Conservation (phyloP, 92 coral and sea anemone genomes). For the Zoanthus solanderi region DNA sequence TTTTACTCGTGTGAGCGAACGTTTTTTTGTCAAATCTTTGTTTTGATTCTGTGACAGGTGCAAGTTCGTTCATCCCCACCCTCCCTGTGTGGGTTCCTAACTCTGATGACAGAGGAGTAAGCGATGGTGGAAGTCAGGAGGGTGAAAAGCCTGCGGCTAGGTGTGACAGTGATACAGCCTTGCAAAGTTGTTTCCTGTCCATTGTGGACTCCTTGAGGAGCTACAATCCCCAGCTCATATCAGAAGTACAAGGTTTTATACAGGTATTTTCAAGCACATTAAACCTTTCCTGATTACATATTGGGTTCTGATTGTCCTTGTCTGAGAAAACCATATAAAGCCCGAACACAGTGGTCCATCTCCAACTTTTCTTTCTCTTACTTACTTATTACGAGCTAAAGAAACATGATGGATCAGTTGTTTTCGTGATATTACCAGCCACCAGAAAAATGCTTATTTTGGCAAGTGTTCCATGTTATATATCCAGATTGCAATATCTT, state of each 20-base stretch:
- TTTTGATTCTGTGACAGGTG: not conserved
- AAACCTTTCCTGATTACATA: no score
- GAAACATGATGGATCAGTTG: no score
- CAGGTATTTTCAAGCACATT: slow-evolving; percentile 5
- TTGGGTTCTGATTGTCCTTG: no score
- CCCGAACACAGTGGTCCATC: no score
- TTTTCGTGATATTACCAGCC: no score
- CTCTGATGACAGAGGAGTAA: slow-evolving; percentile 8
- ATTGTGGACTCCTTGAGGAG: slow-evolving; percentile 91
- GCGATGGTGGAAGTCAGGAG: slow-evolving; percentile 34
- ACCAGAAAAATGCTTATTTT: no score
- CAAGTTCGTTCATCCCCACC: slow-evolving; percentile 33
- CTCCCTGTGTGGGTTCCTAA: slow-evolving; percentile 43
- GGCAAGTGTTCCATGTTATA: no score
- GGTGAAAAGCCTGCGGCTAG: slow-evolving; percentile 56
- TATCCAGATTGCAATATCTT: no score
- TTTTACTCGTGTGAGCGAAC: not conserved
- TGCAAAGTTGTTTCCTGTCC: slow-evolving; percentile 88
- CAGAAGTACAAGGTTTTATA: slow-evolving; percentile 92
- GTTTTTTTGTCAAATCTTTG: not conserved
- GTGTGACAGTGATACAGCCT: slow-evolving; percentile 74
- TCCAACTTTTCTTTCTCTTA: no score
- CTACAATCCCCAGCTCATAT: slow-evolving; percentile 81
- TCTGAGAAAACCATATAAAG: no score
- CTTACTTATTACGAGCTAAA: no score